phyloP scores from a whole-genome alignment of 2,797 vertebrate species.

The Aplochiton taeniatus region DNA sequence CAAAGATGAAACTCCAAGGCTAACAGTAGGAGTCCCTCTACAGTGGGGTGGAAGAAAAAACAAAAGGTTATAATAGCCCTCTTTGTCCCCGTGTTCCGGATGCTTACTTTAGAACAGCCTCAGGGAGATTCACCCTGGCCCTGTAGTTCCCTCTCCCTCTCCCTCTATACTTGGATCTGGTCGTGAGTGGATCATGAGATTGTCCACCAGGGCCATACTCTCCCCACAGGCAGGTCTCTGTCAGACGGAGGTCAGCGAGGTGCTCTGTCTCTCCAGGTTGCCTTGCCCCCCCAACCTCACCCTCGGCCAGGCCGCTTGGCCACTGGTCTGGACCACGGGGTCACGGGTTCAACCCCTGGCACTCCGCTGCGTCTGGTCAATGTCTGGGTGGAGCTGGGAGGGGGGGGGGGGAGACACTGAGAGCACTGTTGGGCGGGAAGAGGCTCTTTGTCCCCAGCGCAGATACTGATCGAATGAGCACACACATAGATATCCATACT shows the following conservation, averaged over 20 bases:
- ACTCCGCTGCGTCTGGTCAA: constrained; percentile 32
- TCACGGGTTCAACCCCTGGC: constrained; percentile 42
- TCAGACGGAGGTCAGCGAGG: neutral
- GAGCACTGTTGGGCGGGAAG: constrained; percentile 16
- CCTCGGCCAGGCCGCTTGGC: too few species aligned
- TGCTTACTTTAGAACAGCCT: constrained; percentile 26
- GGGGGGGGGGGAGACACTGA: constrained; percentile 30
- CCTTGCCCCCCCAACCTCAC: too few species aligned
- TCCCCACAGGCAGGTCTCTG: too few species aligned
- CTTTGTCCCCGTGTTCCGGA: constrained; percentile 42
- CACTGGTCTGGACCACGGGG: too few species aligned
- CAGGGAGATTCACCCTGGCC: too few species aligned
- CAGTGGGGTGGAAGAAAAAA: too few species aligned
- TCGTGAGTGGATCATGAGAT: constrained; percentile 28
- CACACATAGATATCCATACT: neutral
- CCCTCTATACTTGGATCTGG: constrained; percentile 4
- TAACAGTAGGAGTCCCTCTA: too few species aligned
- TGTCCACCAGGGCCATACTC: too few species aligned
- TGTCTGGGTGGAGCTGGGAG: constrained; percentile 16
- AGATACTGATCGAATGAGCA: neutral
- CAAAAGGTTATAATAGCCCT: constrained; percentile 14
- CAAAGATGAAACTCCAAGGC: constrained; percentile 35
- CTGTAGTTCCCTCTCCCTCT: neutral
- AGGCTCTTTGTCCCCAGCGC: constrained; percentile 7
- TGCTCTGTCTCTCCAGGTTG: too few species aligned